Percentiles rank a stretch among this genome's conserved stretches.
These are phyloP conservation scores for Agrochola macilenta DNA, from an alignment of 2,888 invertebrate genomes.

Conservation along the genomic window DNA sequence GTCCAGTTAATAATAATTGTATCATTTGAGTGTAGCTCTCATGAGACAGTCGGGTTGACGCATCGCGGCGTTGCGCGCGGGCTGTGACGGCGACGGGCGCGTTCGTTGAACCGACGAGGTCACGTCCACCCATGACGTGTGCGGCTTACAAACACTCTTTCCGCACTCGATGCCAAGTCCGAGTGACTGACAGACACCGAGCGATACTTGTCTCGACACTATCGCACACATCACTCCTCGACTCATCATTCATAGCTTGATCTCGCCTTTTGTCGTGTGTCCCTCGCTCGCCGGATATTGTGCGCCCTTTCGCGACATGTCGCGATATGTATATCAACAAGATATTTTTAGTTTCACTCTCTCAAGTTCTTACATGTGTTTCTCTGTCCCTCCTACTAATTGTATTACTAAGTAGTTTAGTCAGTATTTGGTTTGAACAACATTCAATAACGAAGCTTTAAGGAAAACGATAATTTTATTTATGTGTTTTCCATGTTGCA, in stretches of 20 bases:
- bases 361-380: conserved; percentile 29
- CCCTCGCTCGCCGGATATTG: conserved; percentile 52
- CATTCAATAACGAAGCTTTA: background rate
- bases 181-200: conserved; percentile 61
- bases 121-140: conserved; percentile 87
- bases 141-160: conserved; percentile 77
- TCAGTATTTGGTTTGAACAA: background rate
- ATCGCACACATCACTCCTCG: conserved; percentile 50
- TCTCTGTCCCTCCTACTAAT: conserved; percentile 22
- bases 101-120: conserved; percentile 90
- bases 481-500: background rate
- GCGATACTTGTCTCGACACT: conserved; percentile 53
- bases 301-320: conserved; percentile 53
- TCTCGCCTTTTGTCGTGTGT: conserved; percentile 46
- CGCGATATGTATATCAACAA: too few species aligned
- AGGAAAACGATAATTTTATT: conserved; percentile 5
- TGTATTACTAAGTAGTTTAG: conserved; percentile 8
- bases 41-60: conserved; percentile 79
- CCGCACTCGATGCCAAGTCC: conserved; percentile 70
- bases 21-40: conserved; percentile 67
- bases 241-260: conserved; percentile 59
- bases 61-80: conserved; percentile 79
- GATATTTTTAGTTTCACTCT: conserved; percentile 54
- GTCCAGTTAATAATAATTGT: conserved; percentile 54
- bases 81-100: conserved; percentile 82